Evolutionary conservation across 2,113 vertebrate genomes (phyloP).

Genomic region (Pholis gunnellus): DNA sequence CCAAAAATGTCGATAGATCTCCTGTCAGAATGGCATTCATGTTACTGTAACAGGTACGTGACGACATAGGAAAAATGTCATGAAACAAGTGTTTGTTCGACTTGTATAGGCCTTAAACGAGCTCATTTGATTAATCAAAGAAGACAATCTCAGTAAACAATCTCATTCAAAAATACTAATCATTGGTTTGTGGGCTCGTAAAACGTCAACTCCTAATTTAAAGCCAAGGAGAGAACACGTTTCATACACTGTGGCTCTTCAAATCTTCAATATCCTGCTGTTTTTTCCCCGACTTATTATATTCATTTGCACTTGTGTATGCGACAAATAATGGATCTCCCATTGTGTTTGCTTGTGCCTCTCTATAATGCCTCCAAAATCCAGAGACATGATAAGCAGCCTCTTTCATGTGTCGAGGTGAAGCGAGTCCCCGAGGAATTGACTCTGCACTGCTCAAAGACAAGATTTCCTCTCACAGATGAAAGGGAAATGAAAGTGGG

Average conservation of each 20-base stretch:
- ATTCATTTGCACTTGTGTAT: conserved; percentile 33
- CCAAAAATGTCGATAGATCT: neutral
- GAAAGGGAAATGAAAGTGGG: conserved; percentile 67
- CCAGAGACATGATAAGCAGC: conserved; percentile 41
- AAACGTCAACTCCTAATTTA: conserved; percentile 1
- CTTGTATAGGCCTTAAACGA: neutral
- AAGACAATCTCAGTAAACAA: neutral
- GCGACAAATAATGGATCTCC: conserved; percentile 16
- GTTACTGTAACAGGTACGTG: neutral
- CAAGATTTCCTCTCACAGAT: conserved; percentile 65
- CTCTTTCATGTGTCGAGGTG: conserved; percentile 51
- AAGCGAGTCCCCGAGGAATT: conserved; percentile 40
- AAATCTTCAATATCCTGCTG: neutral
- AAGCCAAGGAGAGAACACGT: conserved; percentile 14
- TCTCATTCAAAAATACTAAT: neutral
- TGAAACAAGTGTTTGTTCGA: neutral
- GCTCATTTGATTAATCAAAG: neutral
- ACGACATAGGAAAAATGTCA: neutral
- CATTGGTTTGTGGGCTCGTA: neutral
- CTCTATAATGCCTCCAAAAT: conserved; percentile 29
- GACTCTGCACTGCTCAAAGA: conserved; percentile 51
- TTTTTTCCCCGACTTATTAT: neutral
- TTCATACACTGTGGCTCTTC: conserved; percentile 9
- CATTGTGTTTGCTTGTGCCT: conserved; percentile 25
- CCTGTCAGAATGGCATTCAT: neutral